phyloP scores from a whole-genome alignment of 1,140 invertebrate genomes.

The Platyscapa corneri region DNA sequence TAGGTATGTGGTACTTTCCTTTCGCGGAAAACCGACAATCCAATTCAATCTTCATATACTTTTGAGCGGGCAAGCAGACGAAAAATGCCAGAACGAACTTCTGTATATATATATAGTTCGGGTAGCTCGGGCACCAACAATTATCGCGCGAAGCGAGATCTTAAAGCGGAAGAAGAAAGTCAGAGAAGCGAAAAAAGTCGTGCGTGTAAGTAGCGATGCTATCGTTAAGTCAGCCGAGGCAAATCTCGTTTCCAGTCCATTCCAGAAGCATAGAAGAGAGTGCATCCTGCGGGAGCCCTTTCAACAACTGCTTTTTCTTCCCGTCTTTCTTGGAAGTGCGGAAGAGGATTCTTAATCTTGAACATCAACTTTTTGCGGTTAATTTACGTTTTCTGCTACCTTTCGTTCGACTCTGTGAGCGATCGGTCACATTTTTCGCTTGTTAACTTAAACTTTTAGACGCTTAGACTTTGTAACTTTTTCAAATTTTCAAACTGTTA shows the following conservation, averaged over 20 bases:
- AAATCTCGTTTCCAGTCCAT: constrained; percentile 47
- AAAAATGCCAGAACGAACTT: neutral
- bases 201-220: constrained; percentile 49
- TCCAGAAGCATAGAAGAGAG: neutral
- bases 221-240: constrained; percentile 43
- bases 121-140: constrained; percentile 27
- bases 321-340: neutral
- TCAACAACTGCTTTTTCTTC: constrained; percentile 43
- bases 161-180: neutral
- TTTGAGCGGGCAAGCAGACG: neutral
- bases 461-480: neutral
- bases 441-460: neutral
- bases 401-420: neutral
- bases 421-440: constrained; percentile 14
- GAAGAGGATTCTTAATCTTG: neutral
- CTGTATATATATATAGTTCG: neutral
- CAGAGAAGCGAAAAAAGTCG: constrained; percentile 35
- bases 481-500: neutral
- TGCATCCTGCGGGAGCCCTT: constrained; percentile 41
- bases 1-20: no score
- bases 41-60: neutral
- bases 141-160: constrained; percentile 44
- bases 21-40: neutral
- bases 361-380: constrained; percentile 7
- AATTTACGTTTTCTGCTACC: neutral